Percentiles rank a stretch among this genome's conserved stretches.
phyloP scores from a whole-genome alignment of 2,888 invertebrate species.

The Cryptocheilus praepositus region DNA sequence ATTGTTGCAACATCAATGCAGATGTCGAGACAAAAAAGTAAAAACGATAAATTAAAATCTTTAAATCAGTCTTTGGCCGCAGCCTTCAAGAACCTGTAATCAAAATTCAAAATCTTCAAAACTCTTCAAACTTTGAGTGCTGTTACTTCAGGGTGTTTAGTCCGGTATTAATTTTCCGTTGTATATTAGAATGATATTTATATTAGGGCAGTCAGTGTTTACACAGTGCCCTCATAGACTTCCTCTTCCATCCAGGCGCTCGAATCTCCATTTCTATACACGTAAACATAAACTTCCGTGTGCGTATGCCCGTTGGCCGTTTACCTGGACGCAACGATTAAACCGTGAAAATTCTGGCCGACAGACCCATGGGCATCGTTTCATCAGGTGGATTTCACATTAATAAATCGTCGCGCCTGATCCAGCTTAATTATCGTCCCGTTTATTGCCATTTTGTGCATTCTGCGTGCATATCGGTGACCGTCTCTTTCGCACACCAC shows the following conservation, averaged over 20 bases:
- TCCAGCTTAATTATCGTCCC: slow-evolving; percentile 8
- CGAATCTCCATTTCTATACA: background rate
- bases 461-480: background rate
- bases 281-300: slow-evolving; percentile 2
- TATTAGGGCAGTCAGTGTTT: too few relatives aligned
- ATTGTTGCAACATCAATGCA: too few relatives aligned
- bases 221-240: too few relatives aligned
- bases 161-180: background rate
- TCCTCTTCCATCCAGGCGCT: too few relatives aligned
- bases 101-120: too few relatives aligned
- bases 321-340: slow-evolving; percentile 27
- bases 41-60: too few relatives aligned
- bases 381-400: slow-evolving; percentile 6
- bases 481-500: background rate
- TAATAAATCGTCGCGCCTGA: slow-evolving; percentile 11
- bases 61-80: too few relatives aligned
- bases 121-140: too few relatives aligned
- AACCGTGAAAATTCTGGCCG: slow-evolving; percentile 9
- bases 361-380: slow-evolving; percentile 1
- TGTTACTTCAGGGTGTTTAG: too few relatives aligned
- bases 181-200: background rate
- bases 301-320: slow-evolving; percentile 19
- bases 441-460: slow-evolving; percentile 4
- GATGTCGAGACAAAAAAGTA: too few relatives aligned
- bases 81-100: too few relatives aligned